phyloP scores from a whole-genome alignment of 2,797 vertebrate species.

The Agapornis canus region DNA sequence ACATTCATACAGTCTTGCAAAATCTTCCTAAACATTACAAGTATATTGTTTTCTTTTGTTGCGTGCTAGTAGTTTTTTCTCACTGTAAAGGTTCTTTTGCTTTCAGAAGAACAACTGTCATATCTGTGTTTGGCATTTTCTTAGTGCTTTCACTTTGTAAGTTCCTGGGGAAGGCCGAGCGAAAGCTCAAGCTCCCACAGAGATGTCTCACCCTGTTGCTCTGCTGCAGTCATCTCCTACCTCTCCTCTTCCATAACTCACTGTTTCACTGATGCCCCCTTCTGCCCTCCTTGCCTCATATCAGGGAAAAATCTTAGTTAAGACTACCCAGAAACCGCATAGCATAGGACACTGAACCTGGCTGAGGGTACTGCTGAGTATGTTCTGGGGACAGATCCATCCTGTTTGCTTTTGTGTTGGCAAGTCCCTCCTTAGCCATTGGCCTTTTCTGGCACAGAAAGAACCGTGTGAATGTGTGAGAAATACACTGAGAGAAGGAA shows the following conservation, averaged over 20 bases:
- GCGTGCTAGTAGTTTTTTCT: not conserved
- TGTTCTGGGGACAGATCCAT: not conserved
- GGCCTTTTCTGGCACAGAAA: not conserved
- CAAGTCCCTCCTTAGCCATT: fast-evolving
- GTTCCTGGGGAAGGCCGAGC: not conserved
- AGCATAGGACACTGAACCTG: fast-evolving
- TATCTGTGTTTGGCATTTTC: not conserved
- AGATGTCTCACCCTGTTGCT: fast-evolving
- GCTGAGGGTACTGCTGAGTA: not conserved
- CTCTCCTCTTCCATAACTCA: not conserved
- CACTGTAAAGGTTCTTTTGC: not conserved
- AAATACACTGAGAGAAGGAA: not conserved
- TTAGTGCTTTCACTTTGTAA: not conserved
- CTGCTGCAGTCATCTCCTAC: not conserved
- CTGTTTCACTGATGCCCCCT: conserved; percentile 59
- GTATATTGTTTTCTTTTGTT: not conserved
- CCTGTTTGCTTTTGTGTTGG: too few species aligned
- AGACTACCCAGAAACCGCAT: fast-evolving
- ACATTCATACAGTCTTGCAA: not conserved
- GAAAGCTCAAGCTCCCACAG: not conserved
- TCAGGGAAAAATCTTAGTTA: not conserved
- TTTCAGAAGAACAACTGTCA: not conserved
- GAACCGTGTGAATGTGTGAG: not conserved
- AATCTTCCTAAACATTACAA: not conserved
- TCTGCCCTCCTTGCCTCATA: conserved; percentile 33